Percentiles rank a stretch among this genome's conserved stretches.
These are phyloP conservation scores for Drosophila anomelani DNA, from an alignment of 2,888 invertebrate species.

Conservation along the genomic window DNA sequence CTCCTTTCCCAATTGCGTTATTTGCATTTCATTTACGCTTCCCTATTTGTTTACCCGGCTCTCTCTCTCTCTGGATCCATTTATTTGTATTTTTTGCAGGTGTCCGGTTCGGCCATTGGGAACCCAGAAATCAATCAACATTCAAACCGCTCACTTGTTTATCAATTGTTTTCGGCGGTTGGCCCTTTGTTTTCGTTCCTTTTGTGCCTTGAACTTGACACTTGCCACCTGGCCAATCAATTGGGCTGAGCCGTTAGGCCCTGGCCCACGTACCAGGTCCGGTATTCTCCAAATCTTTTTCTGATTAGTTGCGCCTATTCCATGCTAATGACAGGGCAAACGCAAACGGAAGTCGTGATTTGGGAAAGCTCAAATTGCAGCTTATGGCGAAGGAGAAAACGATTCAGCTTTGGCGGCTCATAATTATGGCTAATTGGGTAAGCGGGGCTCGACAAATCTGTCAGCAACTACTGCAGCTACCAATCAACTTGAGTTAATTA, in stretches of 20 bases:
- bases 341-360: conserved; percentile 59
- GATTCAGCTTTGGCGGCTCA: conserved; percentile 14
- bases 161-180: conserved; percentile 66
- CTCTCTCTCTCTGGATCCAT: conserved; percentile 19
- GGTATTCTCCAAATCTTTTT: conserved; percentile 44
- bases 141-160: conserved; percentile 65
- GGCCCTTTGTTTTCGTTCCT: conserved; percentile 34
- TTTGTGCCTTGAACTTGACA: conserved; percentile 71
- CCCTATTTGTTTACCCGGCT: conserved; percentile 6
- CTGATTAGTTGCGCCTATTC: conserved; percentile 66
- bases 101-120: conserved; percentile 60
- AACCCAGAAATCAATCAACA: conserved; percentile 71
- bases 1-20: conserved; percentile 46
- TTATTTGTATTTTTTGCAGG: conserved; percentile 25
- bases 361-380: conserved; percentile 67
- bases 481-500: conserved; percentile 37
- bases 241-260: conserved; percentile 23
- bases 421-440: conserved; percentile 54
- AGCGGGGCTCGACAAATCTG: conserved; percentile 24
- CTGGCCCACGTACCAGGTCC: conserved; percentile 13
- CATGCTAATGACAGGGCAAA: conserved; percentile 62
- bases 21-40: conserved; percentile 75
- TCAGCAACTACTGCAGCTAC: conserved; percentile 18
- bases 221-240: conserved; percentile 38
- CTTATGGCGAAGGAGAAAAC: conserved; percentile 45